Evolutionary conservation across 2,888 invertebrate species (phyloP).

Genomic region (Bellardia pandia): DNA sequence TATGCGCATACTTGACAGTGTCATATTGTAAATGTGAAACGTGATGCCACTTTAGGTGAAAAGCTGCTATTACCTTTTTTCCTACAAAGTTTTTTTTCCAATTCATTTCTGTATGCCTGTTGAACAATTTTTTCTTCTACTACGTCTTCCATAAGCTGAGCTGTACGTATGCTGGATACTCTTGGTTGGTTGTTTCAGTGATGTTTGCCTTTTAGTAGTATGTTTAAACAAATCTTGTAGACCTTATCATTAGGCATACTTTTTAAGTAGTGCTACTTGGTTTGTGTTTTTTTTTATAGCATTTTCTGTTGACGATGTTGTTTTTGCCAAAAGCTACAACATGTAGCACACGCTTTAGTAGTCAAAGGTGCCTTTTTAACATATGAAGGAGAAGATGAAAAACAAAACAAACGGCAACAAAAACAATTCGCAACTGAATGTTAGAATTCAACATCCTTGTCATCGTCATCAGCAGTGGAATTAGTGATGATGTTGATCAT

Average conservation of each 20-base stretch:
- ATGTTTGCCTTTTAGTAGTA: constrained; percentile 67
- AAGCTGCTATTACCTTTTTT: constrained; percentile 69
- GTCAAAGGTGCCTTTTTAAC: constrained; percentile 71
- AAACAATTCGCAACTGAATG: constrained; percentile 51
- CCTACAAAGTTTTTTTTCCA: constrained; percentile 24
- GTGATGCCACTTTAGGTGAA: constrained; percentile 75
- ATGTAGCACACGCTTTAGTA: constrained; percentile 69
- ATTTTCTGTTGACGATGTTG: constrained; percentile 43
- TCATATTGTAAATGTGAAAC: constrained; percentile 75
- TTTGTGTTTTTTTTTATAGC: neutral
- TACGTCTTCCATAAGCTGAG: neutral
- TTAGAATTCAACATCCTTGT: constrained; percentile 62
- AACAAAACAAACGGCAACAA: neutral
- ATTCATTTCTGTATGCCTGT: constrained; percentile 50
- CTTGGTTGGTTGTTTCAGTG: constrained; percentile 34
- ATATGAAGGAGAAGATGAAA: constrained; percentile 46
- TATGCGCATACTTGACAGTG: constrained; percentile 73
- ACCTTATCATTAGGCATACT: constrained; percentile 72
- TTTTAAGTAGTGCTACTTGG: constrained; percentile 69
- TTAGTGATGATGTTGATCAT: constrained; percentile 47
- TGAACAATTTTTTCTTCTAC: constrained; percentile 26
- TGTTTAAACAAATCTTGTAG: constrained; percentile 72
- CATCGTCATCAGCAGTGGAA: constrained; percentile 46
- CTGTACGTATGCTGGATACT: constrained; percentile 13
- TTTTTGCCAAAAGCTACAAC: constrained; percentile 63